Percentiles rank a stretch among this genome's conserved stretches.
Evolutionary conservation across 2,113 vertebrate genomes (phyloP).

Genomic region (Proteles cristata): DNA sequence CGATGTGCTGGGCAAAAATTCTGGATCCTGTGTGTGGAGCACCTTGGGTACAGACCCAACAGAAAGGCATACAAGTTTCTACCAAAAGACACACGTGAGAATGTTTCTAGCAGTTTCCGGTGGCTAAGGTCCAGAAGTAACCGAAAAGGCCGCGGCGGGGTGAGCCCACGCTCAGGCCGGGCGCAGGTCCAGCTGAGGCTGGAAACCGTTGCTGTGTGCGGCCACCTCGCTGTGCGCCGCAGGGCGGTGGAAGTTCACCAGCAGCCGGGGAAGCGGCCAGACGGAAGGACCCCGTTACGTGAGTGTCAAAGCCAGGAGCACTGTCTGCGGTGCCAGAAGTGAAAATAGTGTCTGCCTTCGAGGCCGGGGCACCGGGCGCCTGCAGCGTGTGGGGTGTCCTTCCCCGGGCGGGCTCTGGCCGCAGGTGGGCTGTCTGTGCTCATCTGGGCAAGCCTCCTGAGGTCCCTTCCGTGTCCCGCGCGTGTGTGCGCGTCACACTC

Average conservation of each 20-base stretch:
- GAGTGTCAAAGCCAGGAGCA: fast-evolving
- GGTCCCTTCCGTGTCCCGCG: fast-evolving
- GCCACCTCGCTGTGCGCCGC: fast-evolving
- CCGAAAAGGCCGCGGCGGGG: fast-evolving
- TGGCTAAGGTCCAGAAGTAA: not conserved
- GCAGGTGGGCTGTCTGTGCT: not conserved
- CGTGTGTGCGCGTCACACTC: fast-evolving
- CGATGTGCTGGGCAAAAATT: too few species aligned
- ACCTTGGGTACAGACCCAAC: fast-evolving
- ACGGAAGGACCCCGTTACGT: fast-evolving
- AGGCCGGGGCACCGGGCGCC: fast-evolving
- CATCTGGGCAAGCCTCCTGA: fast-evolving
- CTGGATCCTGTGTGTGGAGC: fast-evolving
- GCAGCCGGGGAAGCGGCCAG: fast-evolving
- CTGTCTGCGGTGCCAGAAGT: fast-evolving
- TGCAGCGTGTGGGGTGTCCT: fast-evolving
- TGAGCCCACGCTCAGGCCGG: fast-evolving
- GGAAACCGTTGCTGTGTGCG: fast-evolving
- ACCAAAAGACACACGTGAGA: fast-evolving
- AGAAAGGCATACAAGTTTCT: fast-evolving
- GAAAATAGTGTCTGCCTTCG: fast-evolving
- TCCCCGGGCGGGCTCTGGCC: not conserved
- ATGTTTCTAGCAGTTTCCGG: fast-evolving
- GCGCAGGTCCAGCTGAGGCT: fast-evolving
- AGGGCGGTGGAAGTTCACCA: fast-evolving